Evolutionary conservation across 2,797 vertebrate species (phyloP), one percentile per base, ranked within the genome.

Genomic region (Ispidina lecontei): DNA sequence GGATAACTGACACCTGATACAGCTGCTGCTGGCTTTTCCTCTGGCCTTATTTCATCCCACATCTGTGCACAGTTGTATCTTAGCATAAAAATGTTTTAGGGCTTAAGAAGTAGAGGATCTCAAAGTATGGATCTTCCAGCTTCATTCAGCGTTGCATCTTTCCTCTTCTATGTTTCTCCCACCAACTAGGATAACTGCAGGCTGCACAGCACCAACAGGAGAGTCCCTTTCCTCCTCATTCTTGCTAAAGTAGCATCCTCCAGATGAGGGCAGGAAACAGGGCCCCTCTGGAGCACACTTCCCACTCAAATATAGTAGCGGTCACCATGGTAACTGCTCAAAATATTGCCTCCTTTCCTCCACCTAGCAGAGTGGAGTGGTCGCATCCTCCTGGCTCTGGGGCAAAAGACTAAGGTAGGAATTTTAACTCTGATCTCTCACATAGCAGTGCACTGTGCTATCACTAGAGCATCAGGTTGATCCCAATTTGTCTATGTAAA

Each of bases 291-390:
- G 96, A 94, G 88, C 71, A 93, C 84, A 76, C 70, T 96, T 94
- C 73, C 76, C 93, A 91, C 84, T 78, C 91, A 60, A 67, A 84
- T 77, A 95, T 70, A 92, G 82, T 84, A 96, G 88, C 21, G 82
- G 62, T 86, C 92, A 91, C 91, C 67, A 60, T 69, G 68, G 81
- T 96, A 95, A 87, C 92, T 87, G 68, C 87, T 94, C 93, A 87
- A 69, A 90, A 94, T 87, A 93, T 96, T 93, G 87, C 75, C 92
- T 95, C 92, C 87, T 96, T 94, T 94, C 67, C 95, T 96, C 91
- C 91, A 95, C 90, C 83, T 90, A 93, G 86, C 94, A 96, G 95
- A 95, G 90, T 94, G 80, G 94, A 88, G 85, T 91, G 65, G 83
- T 93, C 59, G 35, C 84, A 90, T 94, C 81, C 73, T 97, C 39